Evolutionary conservation across 64 coral and sea anemone genomes (phyloP).

Genomic region (Stichodactyla helianthus): DNA sequence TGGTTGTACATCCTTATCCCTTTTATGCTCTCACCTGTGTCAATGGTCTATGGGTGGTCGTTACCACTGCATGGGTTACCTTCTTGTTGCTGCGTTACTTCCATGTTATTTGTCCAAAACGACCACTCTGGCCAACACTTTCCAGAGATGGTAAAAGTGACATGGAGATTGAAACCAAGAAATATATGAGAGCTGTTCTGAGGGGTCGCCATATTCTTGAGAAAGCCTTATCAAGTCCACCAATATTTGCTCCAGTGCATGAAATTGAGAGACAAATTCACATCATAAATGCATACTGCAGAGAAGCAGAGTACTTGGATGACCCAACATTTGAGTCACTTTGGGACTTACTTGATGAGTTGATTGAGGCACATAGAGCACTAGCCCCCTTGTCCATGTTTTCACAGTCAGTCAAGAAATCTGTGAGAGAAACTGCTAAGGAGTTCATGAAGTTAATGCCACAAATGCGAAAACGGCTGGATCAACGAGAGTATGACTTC

Average conservation of each 20-base stretch:
- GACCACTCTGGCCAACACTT: constrained; percentile 87
- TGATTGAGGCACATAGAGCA: constrained; percentile 92
- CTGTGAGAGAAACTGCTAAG: constrained; percentile 89
- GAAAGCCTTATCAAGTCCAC: constrained; percentile 79
- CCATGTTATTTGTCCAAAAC: constrained; percentile 33
- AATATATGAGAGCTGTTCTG: constrained; percentile 91
- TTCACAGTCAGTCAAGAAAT: constrained; percentile 85
- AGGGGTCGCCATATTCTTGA: constrained; percentile 88
- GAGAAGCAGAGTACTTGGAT: constrained; percentile 86
- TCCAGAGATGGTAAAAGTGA: constrained; percentile 81
- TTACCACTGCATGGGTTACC: constrained; percentile 60
- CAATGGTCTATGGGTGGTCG: constrained; percentile 50
- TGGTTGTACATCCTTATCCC: constrained; percentile 76
- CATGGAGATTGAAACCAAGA: constrained; percentile 78
- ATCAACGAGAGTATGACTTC: constrained; percentile 94
- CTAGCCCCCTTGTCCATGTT: constrained; percentile 78
- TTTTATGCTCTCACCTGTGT: constrained; percentile 53
- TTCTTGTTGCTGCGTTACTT: constrained; percentile 75
- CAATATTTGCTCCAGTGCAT: constrained; percentile 95
- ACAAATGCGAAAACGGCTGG: constrained; percentile 82
- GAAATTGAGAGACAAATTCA: constrained; percentile 97
- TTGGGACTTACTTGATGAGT: constrained; percentile 98
- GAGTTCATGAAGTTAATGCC: constrained; percentile 97
- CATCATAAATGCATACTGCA: constrained; percentile 97
- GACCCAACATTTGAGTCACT: constrained; percentile 95